Conservation (phyloP, 2,797 vertebrate species). For the Ficedula albicollis region DNA sequence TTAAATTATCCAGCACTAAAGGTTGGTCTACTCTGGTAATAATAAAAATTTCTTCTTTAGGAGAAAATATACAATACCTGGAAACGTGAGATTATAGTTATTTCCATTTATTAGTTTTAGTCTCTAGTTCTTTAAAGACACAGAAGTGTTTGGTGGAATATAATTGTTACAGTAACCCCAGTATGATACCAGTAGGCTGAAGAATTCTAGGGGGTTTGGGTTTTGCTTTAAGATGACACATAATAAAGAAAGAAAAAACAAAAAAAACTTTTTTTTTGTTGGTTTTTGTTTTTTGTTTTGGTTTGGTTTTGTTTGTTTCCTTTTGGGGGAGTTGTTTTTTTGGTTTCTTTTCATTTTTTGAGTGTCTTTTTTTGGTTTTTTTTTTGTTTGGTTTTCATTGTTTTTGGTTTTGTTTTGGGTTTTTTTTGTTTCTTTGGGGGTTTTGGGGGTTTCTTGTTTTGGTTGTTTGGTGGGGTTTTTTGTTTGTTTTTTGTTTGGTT, state of each 20-base stretch:
- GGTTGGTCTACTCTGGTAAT: not conserved
- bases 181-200: not conserved
- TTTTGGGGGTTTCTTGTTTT: not conserved
- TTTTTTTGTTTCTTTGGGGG: not conserved
- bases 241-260: not conserved
- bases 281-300: not conserved
- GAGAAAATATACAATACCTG: not conserved
- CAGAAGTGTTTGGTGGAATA: not conserved
- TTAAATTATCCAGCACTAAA: not conserved
- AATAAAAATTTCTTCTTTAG: too few species aligned
- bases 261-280: too few species aligned
- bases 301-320: too few species aligned
- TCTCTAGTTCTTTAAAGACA: not conserved
- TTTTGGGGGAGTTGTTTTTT: not conserved
- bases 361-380: not conserved
- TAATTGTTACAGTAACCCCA: not conserved
- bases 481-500: rapidly evolving
- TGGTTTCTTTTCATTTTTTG: too few species aligned
- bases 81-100: not conserved
- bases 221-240: not conserved
- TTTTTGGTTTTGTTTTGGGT: too few species aligned
- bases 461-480: too few species aligned
- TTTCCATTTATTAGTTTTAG: not conserved
- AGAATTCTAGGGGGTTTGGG: rapidly evolving
- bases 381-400: not conserved